A percentile compares a stretch with the other conserved stretches of the same genome.
Conservation (phyloP, 1,140 invertebrate species). For the Caenorhabditis brenneri region DNA sequence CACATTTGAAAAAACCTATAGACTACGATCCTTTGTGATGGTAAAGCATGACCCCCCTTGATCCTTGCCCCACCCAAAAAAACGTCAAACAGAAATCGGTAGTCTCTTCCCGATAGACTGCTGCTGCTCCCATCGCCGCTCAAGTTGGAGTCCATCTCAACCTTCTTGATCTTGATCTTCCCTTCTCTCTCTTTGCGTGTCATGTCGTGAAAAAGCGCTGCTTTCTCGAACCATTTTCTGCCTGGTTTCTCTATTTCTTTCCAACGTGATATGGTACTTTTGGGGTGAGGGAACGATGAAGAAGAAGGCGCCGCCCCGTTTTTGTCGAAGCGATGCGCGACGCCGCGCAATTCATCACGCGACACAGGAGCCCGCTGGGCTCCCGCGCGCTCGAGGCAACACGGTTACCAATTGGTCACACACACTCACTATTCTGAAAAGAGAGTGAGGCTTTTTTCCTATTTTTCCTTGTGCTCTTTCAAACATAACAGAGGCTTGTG, state of each 20-base stretch:
- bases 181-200: not conserved
- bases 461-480: not conserved
- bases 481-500: not conserved
- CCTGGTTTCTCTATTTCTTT: not conserved
- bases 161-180: constrained; percentile 16
- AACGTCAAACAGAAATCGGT: not conserved
- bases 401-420: constrained; percentile 40
- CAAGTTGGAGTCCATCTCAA: constrained; percentile 41
- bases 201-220: constrained; percentile 41
- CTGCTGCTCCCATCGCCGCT: too few relatives aligned
- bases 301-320: constrained; percentile 4
- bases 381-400: not conserved
- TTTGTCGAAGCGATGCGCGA: not conserved
- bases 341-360: constrained; percentile 30
- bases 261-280: constrained; percentile 39
- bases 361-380: constrained; percentile 18
- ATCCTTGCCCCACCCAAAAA: not conserved
- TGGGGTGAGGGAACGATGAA: too few relatives aligned
- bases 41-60: not conserved
- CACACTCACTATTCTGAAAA: constrained; percentile 22
- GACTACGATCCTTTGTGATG: not conserved
- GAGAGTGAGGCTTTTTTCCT: not conserved
- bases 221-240: not conserved
- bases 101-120: not conserved
- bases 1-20: too few relatives aligned